Base-by-base conservation (phyloP, 2,113 vertebrate species). In the Solea solea region DNA sequence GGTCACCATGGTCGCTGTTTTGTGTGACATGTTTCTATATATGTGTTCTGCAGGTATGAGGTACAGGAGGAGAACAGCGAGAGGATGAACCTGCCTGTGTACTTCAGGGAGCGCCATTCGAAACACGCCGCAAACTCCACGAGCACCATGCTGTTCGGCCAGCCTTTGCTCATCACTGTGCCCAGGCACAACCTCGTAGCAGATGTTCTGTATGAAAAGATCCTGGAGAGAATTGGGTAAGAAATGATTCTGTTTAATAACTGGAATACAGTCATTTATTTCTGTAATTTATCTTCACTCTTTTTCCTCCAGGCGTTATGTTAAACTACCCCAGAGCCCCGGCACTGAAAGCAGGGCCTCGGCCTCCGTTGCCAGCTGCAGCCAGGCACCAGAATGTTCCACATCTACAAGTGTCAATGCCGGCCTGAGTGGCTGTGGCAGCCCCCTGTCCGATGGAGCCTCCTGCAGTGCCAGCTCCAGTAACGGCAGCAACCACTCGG, bases 31-130 rank as follows among this genome's bases (percentile, higher is more conserved):
- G 7, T n/a, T 1, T 55, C 12, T 76, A 8, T 39, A 4, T 28
- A 2, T 63, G 12, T 45, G 64, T 51, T 65, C 53, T 78, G 64
- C 89, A 98, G 97, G 77, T 98, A 98, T 0, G 97, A 98, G 85
- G 95, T 97, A 21, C 88, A 90, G 72, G 92, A 93, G 76, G 92
- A 93, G 80, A 83, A 93, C 75, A 82, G 83, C 0, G 93, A 95
- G 78, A 82, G 58, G 15, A 89, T 98, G 82, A 96, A 94, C 50
- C 94, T 98, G 78, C 96, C 94, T 0, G 87, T 98, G 63, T 98
- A 98, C 92, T 98, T 98, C 84, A 94, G 97, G 89, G 97, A 98
- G 80, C 95, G 94, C 82, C 95, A 95, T 81, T 60, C 91, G 54
- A 95, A 95, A 64, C 95, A 95, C 0, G 88, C 93, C 0, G 95